Conservation (phyloP, 2,113 vertebrate genomes). For the Fulmarus glacialis region DNA sequence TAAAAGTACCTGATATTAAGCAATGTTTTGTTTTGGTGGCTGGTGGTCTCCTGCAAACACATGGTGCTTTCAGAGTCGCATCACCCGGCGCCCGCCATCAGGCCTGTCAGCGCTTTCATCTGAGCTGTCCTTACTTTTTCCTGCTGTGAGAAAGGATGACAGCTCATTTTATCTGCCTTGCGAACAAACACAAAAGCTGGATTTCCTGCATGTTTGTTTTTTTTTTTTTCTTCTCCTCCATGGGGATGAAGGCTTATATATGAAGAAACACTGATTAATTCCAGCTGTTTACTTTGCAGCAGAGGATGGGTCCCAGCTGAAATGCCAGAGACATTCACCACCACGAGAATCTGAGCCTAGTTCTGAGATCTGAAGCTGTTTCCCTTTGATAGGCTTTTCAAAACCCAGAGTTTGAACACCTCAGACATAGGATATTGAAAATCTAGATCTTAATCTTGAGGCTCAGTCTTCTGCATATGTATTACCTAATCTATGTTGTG, state of each 20-base stretch:
- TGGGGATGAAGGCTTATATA: background rate
- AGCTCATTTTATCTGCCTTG: slow-evolving; percentile 58
- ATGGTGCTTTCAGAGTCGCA: accelerated
- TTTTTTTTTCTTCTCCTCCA: background rate
- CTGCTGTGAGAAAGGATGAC: slow-evolving; percentile 41
- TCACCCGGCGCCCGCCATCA: background rate
- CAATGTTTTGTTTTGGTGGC: background rate
- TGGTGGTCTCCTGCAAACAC: background rate
- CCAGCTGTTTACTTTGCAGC: slow-evolving; percentile 34
- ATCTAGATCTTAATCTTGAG: background rate
- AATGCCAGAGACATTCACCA: background rate
- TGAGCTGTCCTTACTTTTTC: slow-evolving; percentile 37
- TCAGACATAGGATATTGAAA: background rate
- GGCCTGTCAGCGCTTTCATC: slow-evolving; percentile 35
- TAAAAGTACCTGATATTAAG: background rate
- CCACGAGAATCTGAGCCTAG: background rate
- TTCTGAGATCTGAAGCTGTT: background rate
- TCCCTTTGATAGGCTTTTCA: background rate
- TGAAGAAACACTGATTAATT: slow-evolving; percentile 3
- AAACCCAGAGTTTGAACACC: background rate
- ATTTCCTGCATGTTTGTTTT: slow-evolving; percentile 22
- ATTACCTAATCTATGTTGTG: background rate
- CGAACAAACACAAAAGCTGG: slow-evolving; percentile 51
- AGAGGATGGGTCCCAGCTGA: background rate
- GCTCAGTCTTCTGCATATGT: background rate